These are phyloP conservation scores for Rhinogobio ventralis DNA, from an alignment of 2,797 vertebrate species.

Conservation along the genomic window DNA sequence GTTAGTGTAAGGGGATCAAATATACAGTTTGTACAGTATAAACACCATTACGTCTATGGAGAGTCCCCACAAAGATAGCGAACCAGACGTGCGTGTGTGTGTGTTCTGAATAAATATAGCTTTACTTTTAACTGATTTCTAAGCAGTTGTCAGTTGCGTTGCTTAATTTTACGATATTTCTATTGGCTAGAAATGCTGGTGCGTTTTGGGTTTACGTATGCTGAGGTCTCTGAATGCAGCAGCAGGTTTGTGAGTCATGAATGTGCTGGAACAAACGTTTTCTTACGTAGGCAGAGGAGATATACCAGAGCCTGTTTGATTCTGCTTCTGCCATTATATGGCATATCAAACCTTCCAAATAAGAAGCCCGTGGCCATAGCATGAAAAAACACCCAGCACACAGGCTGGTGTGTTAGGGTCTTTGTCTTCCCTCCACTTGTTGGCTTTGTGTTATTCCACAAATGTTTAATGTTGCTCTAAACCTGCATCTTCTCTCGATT, in stretches of 20 bases:
- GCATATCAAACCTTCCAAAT: conserved; percentile 18
- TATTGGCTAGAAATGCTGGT: conserved; percentile 13
- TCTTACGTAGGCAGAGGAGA: conserved; percentile 39
- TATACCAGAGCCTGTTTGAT: conserved; percentile 14
- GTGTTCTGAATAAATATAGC: too few species aligned
- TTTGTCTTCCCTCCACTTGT: not conserved
- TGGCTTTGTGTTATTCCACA: not conserved
- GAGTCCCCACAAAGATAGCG: too few species aligned
- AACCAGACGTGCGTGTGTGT: too few species aligned
- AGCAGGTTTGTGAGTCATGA: conserved; percentile 47
- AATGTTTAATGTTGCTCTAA: conserved; percentile 10
- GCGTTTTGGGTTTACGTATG: conserved; percentile 5
- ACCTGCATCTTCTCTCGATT: not conserved
- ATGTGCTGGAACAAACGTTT: conserved; percentile 37
- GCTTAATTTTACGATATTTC: not conserved
- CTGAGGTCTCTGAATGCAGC: conserved; percentile 40
- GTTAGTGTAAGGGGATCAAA: too few species aligned
- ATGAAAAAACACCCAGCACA: not conserved
- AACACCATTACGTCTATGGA: too few species aligned
- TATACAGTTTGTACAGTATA: too few species aligned
- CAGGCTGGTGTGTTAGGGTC: not conserved
- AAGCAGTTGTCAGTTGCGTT: not conserved
- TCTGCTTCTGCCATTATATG: conserved; percentile 20
- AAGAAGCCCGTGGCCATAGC: not conserved
- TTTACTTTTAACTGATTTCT: not conserved